Evolutionary conservation across 2,888 invertebrate genomes (phyloP).

Genomic region (Sphinx pinastri): DNA sequence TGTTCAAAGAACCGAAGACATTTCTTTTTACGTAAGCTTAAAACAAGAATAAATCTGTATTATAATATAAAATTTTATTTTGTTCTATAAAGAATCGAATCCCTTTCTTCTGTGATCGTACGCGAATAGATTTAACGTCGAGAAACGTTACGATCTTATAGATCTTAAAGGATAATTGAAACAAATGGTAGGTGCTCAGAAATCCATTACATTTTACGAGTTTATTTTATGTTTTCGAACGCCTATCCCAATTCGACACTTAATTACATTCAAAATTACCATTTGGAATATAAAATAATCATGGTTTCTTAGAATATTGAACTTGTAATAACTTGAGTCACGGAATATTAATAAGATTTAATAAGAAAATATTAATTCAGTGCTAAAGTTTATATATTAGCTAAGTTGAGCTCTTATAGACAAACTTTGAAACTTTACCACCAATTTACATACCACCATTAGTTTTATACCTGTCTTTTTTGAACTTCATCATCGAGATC

Average conservation of each 20-base stretch:
- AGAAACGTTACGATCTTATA: not conserved
- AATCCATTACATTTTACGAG: constrained; percentile 43
- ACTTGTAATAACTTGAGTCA: not conserved
- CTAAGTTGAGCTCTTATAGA: not conserved
- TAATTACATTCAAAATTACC: constrained; percentile 25
- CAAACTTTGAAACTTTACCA: not conserved
- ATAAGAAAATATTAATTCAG: constrained; percentile 10
- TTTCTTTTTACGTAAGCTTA: not conserved
- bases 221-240: constrained; percentile 27
- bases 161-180: constrained; percentile 13
- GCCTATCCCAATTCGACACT: constrained; percentile 20
- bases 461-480: not conserved
- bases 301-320: not conserved
- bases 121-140: constrained; percentile 1
- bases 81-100: not conserved
- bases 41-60: not conserved
- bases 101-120: not conserved
- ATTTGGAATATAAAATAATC: constrained; percentile 15
- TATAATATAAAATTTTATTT: constrained; percentile 3
- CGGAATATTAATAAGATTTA: constrained; percentile 3
- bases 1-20: too few relatives aligned
- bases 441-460: not conserved
- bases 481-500: not conserved
- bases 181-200: constrained; percentile 37
- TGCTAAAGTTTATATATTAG: constrained; percentile 8